Base-by-base conservation (phyloP, 2,797 vertebrate species). In the Neostethus bicornis region DNA sequence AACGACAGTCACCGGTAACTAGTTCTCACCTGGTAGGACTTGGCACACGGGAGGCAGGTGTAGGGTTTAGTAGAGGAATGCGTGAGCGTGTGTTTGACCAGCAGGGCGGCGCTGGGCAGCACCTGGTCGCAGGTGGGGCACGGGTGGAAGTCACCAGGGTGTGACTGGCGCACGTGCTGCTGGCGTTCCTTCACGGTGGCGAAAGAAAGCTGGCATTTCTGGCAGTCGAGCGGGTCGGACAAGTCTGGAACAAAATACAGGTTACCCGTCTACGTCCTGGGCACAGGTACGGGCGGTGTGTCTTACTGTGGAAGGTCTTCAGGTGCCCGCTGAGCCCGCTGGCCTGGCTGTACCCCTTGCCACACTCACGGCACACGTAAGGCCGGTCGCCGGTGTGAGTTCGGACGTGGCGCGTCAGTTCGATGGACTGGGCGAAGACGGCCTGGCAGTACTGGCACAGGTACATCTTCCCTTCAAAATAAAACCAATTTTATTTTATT, bases 261-360 rank as follows among this genome's bases (percentile, higher is more conserved):
- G 25, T 25, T 25, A 25, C 25, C 25, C 25, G 24, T 24, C 24
- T 24, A 24, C 6, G 24, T 24, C 24, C 24, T 24, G 24, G 4
- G 24, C 24, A 11, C 31, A 32, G 31, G 28, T 29, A 11, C 2
- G 29, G 3, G 28, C 7, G 28, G 10, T 29, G 8, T 3, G 28
- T 5, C 32, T 84, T 88, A 95, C 95, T 94, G 85, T 97, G 95
- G 65, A 93, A 94, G 64, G 91, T 93, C 8, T 93, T 91, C 54
- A 98, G 91, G 73, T 96, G 95, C 51, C 94, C 91, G 0, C 94
- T 96, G 57, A 97, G 94, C 3, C 94, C 93, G 0, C 93, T 96
- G 77, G 95, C 94, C 77, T 96, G 95, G 80, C 91, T 92, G 85
- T 96, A 96, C 58, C 96, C 96, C 73, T 95, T 97, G 31, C 96